These are phyloP conservation scores for Amblyornis subalaris DNA, from an alignment of 2,113 vertebrate species.

Conservation along the genomic window DNA sequence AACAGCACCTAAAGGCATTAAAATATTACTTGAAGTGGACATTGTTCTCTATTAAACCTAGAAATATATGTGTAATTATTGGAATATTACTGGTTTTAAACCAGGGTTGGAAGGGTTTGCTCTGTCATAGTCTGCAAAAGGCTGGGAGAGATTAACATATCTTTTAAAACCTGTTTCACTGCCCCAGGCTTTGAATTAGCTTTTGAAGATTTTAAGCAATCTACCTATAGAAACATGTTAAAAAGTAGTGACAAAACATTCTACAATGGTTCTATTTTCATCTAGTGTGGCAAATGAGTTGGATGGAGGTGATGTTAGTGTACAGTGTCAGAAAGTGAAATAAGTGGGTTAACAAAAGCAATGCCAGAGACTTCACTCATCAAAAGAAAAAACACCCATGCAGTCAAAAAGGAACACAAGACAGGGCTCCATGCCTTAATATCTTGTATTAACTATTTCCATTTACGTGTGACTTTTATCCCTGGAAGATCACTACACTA, in stretches of 20 bases:
- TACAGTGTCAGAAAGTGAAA: neutral
- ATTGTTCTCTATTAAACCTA: neutral
- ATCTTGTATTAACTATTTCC: neutral
- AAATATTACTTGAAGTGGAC: neutral
- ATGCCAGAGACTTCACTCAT: neutral
- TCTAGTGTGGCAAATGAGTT: neutral
- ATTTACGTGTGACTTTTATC: neutral
- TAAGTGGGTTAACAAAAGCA: neutral
- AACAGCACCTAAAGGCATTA: no score
- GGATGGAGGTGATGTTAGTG: neutral
- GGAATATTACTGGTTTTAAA: neutral
- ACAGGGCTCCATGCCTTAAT: neutral
- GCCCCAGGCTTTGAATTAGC: neutral
- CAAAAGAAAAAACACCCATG: neutral
- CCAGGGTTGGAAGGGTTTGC: neutral
- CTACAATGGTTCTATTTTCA: neutral
- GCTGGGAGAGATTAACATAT: neutral
- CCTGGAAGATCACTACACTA: neutral
- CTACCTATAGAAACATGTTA: neutral
- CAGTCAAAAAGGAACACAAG: neutral
- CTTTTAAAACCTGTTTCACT: neutral
- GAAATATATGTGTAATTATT: neutral
- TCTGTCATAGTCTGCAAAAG: neutral
- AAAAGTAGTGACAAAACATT: neutral
- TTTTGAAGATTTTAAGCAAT: neutral